Evolutionary conservation across 2,113 vertebrate species (phyloP).

Genomic region (Rynchops niger): DNA sequence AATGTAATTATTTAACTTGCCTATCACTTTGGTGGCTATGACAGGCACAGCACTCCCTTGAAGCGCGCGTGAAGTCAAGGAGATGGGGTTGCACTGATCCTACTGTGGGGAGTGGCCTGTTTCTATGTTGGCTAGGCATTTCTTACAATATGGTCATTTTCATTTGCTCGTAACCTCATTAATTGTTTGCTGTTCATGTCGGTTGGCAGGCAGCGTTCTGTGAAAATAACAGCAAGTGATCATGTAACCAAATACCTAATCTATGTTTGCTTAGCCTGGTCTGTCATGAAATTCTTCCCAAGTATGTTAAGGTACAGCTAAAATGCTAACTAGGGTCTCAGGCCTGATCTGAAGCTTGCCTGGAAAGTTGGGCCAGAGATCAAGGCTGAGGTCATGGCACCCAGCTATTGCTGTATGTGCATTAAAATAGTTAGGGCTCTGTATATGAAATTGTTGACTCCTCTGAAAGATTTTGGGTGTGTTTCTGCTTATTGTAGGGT

Average conservation of each 20-base stretch:
- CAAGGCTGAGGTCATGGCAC: not conserved
- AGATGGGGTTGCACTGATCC: not conserved
- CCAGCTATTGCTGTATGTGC: not conserved
- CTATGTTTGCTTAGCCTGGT: not conserved
- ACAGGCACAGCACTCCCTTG: not conserved
- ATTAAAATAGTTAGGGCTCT: not conserved
- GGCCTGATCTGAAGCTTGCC: not conserved
- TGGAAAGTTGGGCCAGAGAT: not conserved
- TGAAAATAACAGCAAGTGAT: slow-evolving; percentile 31
- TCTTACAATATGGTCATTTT: not conserved
- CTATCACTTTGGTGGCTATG: not conserved
- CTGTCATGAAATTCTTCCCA: slow-evolving; percentile 1
- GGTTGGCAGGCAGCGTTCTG: not conserved
- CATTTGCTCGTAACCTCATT: not conserved
- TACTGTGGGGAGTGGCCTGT: not conserved
- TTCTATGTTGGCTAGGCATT: not conserved
- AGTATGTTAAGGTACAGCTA: not conserved
- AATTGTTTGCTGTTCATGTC: not conserved
- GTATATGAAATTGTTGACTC: not conserved
- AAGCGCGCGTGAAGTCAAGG: not conserved
- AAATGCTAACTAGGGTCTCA: not conserved
- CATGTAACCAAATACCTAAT: slow-evolving; percentile 8
- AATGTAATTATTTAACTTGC: not conserved
- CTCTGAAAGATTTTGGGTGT: not conserved
- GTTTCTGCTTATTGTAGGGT: not conserved